Percentiles rank a stretch among this genome's conserved stretches.
Conservation (phyloP, 2,797 vertebrate genomes). For the Schizopygopsis pylzovi region DNA sequence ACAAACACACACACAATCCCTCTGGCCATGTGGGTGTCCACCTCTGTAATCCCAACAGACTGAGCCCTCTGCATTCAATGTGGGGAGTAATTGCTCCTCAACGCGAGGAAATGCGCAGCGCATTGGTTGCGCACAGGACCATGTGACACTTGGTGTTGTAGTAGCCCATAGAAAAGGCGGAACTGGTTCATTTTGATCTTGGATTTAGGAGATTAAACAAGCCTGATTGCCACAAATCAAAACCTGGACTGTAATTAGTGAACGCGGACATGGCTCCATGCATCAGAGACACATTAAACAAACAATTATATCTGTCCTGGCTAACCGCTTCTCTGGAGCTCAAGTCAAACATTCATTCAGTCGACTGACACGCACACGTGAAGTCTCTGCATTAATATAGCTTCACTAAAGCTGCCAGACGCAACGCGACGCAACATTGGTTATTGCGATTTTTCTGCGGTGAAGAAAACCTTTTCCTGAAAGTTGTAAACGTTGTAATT, state of each 20-base stretch:
- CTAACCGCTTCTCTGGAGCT: slow-evolving; percentile 62
- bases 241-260: slow-evolving; percentile 69
- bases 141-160: neutral
- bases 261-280: slow-evolving; percentile 70
- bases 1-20: slow-evolving; percentile 24
- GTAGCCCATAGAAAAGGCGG: slow-evolving; percentile 27
- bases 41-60: slow-evolving; percentile 39
- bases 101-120: slow-evolving; percentile 35
- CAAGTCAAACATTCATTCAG: slow-evolving; percentile 63
- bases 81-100: slow-evolving; percentile 48
- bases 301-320: slow-evolving; percentile 70
- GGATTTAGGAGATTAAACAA: slow-evolving; percentile 44
- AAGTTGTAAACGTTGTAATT: neutral
- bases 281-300: slow-evolving; percentile 79
- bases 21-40: slow-evolving; percentile 49
- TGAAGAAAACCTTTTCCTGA: neutral
- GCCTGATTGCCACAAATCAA: slow-evolving; percentile 50
- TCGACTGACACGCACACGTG: neutral
- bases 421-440: neutral
- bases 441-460: neutral
- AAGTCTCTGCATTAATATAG: slow-evolving; percentile 10
- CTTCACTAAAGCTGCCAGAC: neutral
- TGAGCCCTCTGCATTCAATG: slow-evolving; percentile 40
- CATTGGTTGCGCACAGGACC: slow-evolving; percentile 16
- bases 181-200: slow-evolving; percentile 34